A percentile compares a stretch with the other conserved stretches of the same genome.
These are phyloP conservation scores for Acanthornis magna DNA, from an alignment of 2,797 vertebrate species.

Conservation along the genomic window DNA sequence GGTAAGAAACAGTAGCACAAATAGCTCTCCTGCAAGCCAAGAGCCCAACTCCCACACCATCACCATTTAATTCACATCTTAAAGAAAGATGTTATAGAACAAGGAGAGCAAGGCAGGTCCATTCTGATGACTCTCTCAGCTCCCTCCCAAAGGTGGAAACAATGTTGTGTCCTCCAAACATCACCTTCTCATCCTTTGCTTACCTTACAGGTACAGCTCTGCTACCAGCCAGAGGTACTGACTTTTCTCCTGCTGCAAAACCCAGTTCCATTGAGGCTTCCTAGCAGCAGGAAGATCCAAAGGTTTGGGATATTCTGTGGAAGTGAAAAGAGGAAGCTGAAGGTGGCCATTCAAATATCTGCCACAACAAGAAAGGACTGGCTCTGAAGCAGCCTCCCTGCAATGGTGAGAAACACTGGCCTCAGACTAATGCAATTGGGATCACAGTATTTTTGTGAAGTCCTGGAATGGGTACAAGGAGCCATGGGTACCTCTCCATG, in stretches of 20 bases:
- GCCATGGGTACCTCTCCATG: accelerated
- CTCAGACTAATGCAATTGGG: not conserved
- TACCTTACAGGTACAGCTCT: not conserved
- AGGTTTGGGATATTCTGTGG: not conserved
- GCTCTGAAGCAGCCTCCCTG: not conserved
- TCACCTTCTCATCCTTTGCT: not conserved
- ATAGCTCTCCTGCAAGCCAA: not conserved
- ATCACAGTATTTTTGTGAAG: not conserved
- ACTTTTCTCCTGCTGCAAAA: not conserved
- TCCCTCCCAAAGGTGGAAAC: not conserved
- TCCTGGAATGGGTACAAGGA: not conserved
- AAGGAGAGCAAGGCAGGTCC: not conserved
- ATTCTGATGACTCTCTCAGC: not conserved
- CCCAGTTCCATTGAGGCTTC: not conserved
- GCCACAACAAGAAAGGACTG: not conserved
- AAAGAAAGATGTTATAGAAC: not conserved
- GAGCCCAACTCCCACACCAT: not conserved
- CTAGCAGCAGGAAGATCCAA: not conserved
- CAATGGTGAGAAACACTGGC: not conserved
- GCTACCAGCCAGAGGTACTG: not conserved
- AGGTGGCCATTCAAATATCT: not conserved
- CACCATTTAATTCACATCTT: not conserved
- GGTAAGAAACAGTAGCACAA: not conserved
- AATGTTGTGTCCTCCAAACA: not conserved
- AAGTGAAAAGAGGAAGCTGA: not conserved